These are phyloP conservation scores for Petromus typicus DNA, from an alignment of 2,113 vertebrate species.

Conservation along the genomic window DNA sequence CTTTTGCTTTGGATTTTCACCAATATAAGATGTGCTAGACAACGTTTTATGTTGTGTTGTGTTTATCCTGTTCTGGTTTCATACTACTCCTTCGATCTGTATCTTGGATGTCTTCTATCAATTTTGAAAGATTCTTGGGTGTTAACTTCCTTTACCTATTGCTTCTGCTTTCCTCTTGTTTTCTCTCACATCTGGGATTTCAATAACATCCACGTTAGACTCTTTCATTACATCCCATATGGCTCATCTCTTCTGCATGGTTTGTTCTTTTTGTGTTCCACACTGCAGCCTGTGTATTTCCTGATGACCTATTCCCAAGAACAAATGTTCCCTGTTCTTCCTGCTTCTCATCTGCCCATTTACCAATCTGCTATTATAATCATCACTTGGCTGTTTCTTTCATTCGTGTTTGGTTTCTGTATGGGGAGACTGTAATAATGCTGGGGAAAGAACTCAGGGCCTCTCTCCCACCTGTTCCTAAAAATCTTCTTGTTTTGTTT, in stretches of 20 bases:
- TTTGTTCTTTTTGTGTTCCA: not conserved
- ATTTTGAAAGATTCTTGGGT: not conserved
- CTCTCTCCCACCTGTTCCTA: not conserved
- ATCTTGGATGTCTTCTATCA: not conserved
- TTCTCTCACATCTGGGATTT: not conserved
- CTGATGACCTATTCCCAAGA: not conserved
- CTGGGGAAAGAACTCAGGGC: not conserved
- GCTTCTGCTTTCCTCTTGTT: not conserved
- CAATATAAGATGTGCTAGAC: not conserved
- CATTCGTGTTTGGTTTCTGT: not conserved
- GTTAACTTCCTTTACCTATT: not conserved
- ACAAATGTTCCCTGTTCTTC: slow-evolving; percentile 3
- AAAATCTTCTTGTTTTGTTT: not conserved
- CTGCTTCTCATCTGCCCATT: not conserved
- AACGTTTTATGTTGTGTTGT: not conserved
- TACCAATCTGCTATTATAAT: not conserved
- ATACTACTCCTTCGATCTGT: not conserved
- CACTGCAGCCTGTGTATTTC: not conserved
- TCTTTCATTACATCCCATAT: not conserved
- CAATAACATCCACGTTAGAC: not conserved
- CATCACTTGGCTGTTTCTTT: not conserved
- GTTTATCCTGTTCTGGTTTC: not conserved
- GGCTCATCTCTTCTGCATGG: not conserved
- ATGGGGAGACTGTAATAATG: not conserved
- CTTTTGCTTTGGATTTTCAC: slow-evolving; percentile 15